A percentile compares a stretch with the other conserved stretches of the same genome.
These are phyloP conservation scores for Penelope pileata DNA, from an alignment of 2,113 vertebrate genomes.

Conservation along the genomic window DNA sequence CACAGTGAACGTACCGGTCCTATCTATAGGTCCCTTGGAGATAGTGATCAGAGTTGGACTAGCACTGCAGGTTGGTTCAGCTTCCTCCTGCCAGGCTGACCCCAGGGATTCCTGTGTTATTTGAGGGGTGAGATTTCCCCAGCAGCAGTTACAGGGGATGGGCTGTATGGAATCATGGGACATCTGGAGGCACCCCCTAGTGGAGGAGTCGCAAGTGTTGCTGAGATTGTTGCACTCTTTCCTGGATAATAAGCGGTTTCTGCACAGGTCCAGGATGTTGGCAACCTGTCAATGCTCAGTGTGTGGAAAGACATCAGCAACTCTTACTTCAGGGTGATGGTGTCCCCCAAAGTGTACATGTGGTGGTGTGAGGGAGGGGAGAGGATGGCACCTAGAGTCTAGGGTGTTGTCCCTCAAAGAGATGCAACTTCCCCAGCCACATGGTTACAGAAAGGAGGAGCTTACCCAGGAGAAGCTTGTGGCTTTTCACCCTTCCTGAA, in stretches of 20 bases:
- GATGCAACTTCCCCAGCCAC: fast-evolving
- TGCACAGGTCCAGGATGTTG: not conserved
- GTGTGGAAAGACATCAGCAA: not conserved
- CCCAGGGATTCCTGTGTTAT: not conserved
- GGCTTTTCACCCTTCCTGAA: not conserved
- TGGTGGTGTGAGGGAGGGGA: not conserved
- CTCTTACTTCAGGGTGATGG: not conserved
- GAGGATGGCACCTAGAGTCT: not conserved
- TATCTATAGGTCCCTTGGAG: not conserved
- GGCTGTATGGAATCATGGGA: fast-evolving
- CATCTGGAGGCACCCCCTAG: not conserved
- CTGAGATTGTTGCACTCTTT: too few relatives aligned
- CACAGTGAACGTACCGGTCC: too few relatives aligned
- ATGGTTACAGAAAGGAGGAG: not conserved
- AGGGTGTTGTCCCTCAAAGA: not conserved
- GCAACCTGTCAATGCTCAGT: fast-evolving
- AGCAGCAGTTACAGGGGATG: not conserved
- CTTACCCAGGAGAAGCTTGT: not conserved
- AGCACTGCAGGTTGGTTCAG: not conserved
- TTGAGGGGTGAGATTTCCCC: not conserved
- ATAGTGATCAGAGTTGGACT: fast-evolving
- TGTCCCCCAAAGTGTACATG: not conserved
- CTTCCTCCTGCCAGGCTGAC: not conserved
- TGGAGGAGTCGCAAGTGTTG: too few relatives aligned
- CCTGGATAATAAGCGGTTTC: not conserved